phyloP scores from a whole-genome alignment of 2,888 invertebrate species.

The Eueremaeus valkanovi region DNA sequence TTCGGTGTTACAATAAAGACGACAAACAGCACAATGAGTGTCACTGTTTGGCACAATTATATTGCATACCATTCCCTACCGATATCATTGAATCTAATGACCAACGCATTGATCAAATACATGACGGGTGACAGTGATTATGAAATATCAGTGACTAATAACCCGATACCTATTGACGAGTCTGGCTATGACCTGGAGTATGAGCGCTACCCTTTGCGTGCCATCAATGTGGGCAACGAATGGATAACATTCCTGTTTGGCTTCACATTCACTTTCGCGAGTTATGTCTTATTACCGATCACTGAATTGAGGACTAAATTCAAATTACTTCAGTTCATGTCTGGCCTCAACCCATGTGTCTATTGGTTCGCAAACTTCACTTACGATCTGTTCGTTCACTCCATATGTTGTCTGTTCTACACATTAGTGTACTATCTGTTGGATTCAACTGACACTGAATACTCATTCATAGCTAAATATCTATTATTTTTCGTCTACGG shows the following conservation, averaged over 20 bases:
- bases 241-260: constrained; percentile 25
- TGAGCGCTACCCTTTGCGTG: too few species aligned
- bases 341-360: background rate
- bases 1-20: background rate
- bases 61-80: background rate
- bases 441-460: background rate
- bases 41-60: constrained; percentile 18
- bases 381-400: background rate
- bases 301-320: constrained; percentile 26
- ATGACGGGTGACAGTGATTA: background rate
- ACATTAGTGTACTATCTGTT: background rate
- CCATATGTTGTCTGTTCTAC: constrained; percentile 30
- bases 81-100: constrained; percentile 11
- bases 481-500: constrained; percentile 43
- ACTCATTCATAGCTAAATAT: constrained; percentile 23
- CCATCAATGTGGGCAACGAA: too few species aligned
- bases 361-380: constrained; percentile 5
- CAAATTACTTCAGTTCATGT: constrained; percentile 29
- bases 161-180: background rate
- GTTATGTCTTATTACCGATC: constrained; percentile 35
- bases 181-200: too few species aligned
- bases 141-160: background rate
- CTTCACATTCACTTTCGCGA: constrained; percentile 25
- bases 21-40: background rate
- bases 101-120: background rate